phyloP scores from a whole-genome alignment of 2,888 invertebrate species.

The Cecidostiba fungosa region DNA sequence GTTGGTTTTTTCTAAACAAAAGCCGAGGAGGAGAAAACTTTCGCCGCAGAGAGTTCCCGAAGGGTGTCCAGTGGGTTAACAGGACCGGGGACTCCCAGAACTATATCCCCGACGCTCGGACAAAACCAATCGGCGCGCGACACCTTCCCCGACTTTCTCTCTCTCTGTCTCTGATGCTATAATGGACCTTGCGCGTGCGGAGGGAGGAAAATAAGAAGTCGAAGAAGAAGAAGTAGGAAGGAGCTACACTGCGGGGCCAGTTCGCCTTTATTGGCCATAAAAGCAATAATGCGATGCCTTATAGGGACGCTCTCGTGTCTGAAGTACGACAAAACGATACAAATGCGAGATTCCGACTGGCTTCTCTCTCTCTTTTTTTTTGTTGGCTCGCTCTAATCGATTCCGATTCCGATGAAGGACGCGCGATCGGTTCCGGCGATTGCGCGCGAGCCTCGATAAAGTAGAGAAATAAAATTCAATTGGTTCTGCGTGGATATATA shows the following conservation, averaged over 20 bases:
- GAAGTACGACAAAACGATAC: slow-evolving; percentile 77
- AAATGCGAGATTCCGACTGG: slow-evolving; percentile 68
- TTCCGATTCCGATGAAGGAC: slow-evolving; percentile 56
- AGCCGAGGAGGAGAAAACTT: slow-evolving; percentile 37
- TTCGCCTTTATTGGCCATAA: slow-evolving; percentile 79
- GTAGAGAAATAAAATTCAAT: slow-evolving; percentile 63
- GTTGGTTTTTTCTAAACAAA: slow-evolving; percentile 61
- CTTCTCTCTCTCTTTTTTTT: slow-evolving; percentile 46
- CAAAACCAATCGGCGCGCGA: slow-evolving; percentile 79
- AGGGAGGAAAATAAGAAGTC: slow-evolving; percentile 46
- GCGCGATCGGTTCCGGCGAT: slow-evolving; percentile 46
- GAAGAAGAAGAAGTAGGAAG: slow-evolving; percentile 58
- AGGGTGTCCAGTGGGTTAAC: slow-evolving; percentile 75
- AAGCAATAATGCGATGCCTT: slow-evolving; percentile 79
- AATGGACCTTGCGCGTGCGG: slow-evolving; percentile 67
- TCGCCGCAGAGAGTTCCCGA: slow-evolving; percentile 66
- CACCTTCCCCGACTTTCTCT: slow-evolving; percentile 71
- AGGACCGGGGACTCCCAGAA: slow-evolving; percentile 78
- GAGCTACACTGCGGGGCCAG: slow-evolving; percentile 61
- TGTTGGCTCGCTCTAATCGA: slow-evolving; percentile 45
- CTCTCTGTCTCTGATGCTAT: slow-evolving; percentile 68
- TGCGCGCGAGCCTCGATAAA: slow-evolving; percentile 43
- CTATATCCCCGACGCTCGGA: slow-evolving; percentile 75
- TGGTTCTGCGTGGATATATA: slow-evolving; percentile 30
- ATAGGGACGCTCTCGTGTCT: slow-evolving; percentile 72